Conservation (phyloP, 2,888 invertebrate genomes). For the Furcula furcula region DNA sequence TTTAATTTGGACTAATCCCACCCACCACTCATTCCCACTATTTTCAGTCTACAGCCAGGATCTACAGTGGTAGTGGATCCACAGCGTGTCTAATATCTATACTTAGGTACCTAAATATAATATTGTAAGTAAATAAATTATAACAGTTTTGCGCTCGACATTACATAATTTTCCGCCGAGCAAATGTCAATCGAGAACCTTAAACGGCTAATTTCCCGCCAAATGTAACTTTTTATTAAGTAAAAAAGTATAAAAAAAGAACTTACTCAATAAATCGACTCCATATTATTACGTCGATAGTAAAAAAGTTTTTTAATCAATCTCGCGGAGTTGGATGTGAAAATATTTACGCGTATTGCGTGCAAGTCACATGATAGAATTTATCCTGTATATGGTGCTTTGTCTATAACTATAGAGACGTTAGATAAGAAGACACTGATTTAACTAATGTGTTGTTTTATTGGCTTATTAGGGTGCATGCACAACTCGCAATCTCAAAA, state of each 20-base stretch:
- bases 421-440: too few relatives aligned
- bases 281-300: slow-evolving; percentile 22
- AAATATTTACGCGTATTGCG: slow-evolving; percentile 29
- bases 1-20: too few relatives aligned
- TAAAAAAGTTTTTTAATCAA: slow-evolving; percentile 43
- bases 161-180: slow-evolving; percentile 35
- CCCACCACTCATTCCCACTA: too few relatives aligned
- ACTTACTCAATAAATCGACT: slow-evolving; percentile 29
- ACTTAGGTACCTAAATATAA: background rate
- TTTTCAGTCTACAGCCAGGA: too few relatives aligned
- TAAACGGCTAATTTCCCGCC: slow-evolving; percentile 39
- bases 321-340: slow-evolving; percentile 21
- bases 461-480: too few relatives aligned
- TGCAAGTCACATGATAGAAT: slow-evolving; percentile 28
- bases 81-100: background rate
- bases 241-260: slow-evolving; percentile 30
- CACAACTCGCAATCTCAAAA: too few relatives aligned
- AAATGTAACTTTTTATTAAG: slow-evolving; percentile 34
- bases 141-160: slow-evolving; percentile 15
- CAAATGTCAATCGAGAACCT: slow-evolving; percentile 35
- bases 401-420: too few relatives aligned
- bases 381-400: slow-evolving; percentile 7
- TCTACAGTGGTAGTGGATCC: too few relatives aligned
- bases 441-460: too few relatives aligned
- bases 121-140: background rate